Evolutionary conservation across 2,888 invertebrate species (phyloP).

Genomic region (Lochmaea crataegi): DNA sequence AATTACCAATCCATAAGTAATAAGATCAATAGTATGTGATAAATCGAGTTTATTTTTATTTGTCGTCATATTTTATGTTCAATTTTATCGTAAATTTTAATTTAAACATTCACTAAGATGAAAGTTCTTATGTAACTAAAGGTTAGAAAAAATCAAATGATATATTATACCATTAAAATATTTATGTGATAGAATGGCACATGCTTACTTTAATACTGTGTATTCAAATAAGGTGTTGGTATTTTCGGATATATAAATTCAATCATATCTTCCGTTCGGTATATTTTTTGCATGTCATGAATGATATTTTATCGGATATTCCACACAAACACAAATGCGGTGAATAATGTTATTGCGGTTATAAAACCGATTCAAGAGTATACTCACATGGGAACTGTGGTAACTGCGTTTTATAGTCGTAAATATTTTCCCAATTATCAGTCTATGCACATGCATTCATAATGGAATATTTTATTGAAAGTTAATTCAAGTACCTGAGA

Average conservation of each 20-base stretch:
- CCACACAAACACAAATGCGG: not conserved
- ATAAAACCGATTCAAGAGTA: not conserved
- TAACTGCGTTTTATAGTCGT: not conserved
- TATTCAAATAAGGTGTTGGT: conserved; percentile 4
- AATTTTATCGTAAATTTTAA: no score
- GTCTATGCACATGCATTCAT: no score
- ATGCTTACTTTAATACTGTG: not conserved
- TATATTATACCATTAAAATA: not conserved
- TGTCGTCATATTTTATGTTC: no score
- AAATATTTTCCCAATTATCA: not conserved
- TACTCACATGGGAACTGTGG: not conserved
- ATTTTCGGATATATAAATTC: conserved; percentile 13
- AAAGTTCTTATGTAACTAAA: no score
- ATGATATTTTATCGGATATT: conserved; percentile 6
- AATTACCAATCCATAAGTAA: no score
- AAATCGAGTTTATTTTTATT: no score
- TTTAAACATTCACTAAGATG: no score
- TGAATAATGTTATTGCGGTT: conserved; percentile 7
- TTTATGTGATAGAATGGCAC: not conserved
- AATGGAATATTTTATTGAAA: not conserved
- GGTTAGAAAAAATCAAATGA: no score
- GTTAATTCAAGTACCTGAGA: no score
- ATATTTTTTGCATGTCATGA: conserved; percentile 5
- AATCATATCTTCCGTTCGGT: conserved; percentile 4
- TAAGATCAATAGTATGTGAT: no score